Base-by-base conservation (phyloP, 2,888 invertebrate genomes). In the Nemurella pictetii region DNA sequence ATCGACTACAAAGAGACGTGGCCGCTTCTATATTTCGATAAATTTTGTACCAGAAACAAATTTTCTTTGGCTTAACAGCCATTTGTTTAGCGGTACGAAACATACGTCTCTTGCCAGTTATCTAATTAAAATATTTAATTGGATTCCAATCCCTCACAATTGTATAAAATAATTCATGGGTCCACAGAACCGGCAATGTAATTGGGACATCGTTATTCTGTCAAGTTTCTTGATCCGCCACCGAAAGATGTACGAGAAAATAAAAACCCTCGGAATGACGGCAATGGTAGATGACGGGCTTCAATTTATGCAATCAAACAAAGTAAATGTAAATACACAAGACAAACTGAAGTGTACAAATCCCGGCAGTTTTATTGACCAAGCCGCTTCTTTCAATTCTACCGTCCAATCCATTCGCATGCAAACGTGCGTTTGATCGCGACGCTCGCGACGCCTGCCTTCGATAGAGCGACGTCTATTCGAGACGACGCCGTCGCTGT, bases 111-210 rank as follows among this genome's bases (percentile, higher is more conserved):
- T n/a, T 3, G 4, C n/a, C 20, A 5, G 28, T 29, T 20, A 7
- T 1, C 28, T 78, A 78, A 78, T 28, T 7, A 78, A 29, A 78
- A 29, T 78, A 78, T 30, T 28, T 78, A 29, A 78, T 78, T 78
- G 78, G n/a, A 78, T 78, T 78, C 12, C 15, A 78, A 78, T 30
- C 78, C 30, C 78, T 28, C 30, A 55, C 15, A 55, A 20, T 20
- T 20, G 55, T 12, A n/a, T n/a, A n/a, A 55, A 55, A 55, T 7
- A 55, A 20, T 15, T 55, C n/a, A 20, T 55, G 2, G 55, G 55
- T 12, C 55, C 20, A 20, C 20, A 55, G 20, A n/a, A 20, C 3
- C 55, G 9, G 20, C 55, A 3, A 55, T 55, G 32, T 32, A 32
- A 32, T 55, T 55, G 55, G 9, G 20, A 2, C 20, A 20, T 7